These are phyloP conservation scores for Psammodynastes pulverulentus DNA, from an alignment of 2,113 vertebrate genomes.

Conservation along the genomic window DNA sequence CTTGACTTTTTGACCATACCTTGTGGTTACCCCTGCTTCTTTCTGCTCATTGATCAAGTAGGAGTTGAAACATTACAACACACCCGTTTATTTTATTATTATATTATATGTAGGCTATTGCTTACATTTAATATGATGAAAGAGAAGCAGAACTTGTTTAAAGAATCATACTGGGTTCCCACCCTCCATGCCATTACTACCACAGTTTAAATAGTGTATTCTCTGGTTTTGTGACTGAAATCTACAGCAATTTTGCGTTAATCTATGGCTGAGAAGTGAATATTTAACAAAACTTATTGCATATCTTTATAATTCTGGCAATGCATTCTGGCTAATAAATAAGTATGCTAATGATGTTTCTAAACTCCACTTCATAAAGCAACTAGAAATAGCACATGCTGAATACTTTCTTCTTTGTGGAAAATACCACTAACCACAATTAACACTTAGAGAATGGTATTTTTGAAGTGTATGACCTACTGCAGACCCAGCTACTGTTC, in stretches of 20 bases:
- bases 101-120: slow-evolving; percentile 47
- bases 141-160: slow-evolving; percentile 42
- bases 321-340: slow-evolving; percentile 22
- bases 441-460: slow-evolving; percentile 16
- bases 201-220: slow-evolving; percentile 35
- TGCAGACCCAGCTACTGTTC: slow-evolving; percentile 14
- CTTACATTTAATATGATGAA: slow-evolving; percentile 43
- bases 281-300: slow-evolving; percentile 49
- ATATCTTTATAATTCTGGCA: slow-evolving; percentile 38
- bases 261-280: slow-evolving; percentile 32
- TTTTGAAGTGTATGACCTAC: slow-evolving; percentile 25
- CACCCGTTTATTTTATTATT: slow-evolving; percentile 27
- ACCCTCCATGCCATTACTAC: not conserved
- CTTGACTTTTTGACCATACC: not conserved
- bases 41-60: slow-evolving; percentile 21
- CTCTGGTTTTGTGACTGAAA: slow-evolving; percentile 42
- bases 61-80: slow-evolving; percentile 28
- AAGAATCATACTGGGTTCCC: slow-evolving; percentile 44
- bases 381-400: slow-evolving; percentile 25
- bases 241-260: slow-evolving; percentile 16
- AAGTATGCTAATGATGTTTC: slow-evolving; percentile 45
- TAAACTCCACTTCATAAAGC: slow-evolving; percentile 45
- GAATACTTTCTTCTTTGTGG: slow-evolving; percentile 29
- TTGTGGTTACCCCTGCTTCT: not conserved
- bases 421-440: slow-evolving; percentile 36